Evolutionary conservation across 2,888 invertebrate species (phyloP), one percentile per base, ranked within the genome.

Genomic region (Linnaemya vulpina): DNA sequence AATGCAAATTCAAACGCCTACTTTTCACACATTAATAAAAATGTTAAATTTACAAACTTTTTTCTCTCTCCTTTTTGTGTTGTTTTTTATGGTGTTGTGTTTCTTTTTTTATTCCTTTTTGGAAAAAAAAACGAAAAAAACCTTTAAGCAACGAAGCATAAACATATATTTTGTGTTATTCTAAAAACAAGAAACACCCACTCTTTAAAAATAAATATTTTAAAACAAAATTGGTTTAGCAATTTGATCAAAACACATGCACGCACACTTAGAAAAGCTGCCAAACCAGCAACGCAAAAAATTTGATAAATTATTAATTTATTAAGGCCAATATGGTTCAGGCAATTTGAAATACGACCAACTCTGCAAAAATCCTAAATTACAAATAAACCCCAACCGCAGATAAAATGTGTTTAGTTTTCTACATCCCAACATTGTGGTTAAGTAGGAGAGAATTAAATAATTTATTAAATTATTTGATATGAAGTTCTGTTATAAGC

Each of bases 401-500:
- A 71, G 53, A 74, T 79, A 35, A 74, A 67, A 51, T 20, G 49
- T 75, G 55, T 60, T 15, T n/a, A 60, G 43, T 71, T 62, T 51
- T 71, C 43, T 60, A 13, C 43, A 30, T 60, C 60, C 46, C 49
- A 81, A 55, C 11, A 71, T 73, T 74, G 76, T 30, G 81, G 67
- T 81, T 76, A 75, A 77, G 55, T 71, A 63, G 85, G 78, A 89
- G 89, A 90, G 90, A 90, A 90, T 91, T 90, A 91, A 91, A 90
- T 90, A 90, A 90, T 90, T 90, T 90, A 90, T 90, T 89, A 90
- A 90, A 89, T 90, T 62, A 40, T 88, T 90, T 89, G 55, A 75
- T 62, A 53, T 20, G 68, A 71, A 22, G 35, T 75, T 46, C n/a
- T 58, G 49, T 22, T 46, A 49, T 30, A 51, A 67, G n/a, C 55